phyloP scores from a whole-genome alignment of 1,140 invertebrate species.

The Lethocerus indicus region DNA sequence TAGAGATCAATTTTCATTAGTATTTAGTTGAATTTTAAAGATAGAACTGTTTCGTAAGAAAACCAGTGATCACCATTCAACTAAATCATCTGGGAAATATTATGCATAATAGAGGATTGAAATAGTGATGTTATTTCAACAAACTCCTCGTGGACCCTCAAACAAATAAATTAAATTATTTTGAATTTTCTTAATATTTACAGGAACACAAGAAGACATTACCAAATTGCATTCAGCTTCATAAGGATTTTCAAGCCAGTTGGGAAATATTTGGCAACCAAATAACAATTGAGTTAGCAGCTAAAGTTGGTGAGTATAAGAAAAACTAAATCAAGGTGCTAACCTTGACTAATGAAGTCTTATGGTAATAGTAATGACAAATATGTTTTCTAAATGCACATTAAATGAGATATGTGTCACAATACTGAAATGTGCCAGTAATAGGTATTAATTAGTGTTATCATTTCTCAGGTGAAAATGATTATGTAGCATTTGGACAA shows the following conservation, averaged over 20 bases:
- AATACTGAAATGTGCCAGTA: too few species aligned
- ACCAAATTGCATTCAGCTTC: slow-evolving; percentile 72
- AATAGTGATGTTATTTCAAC: too few species aligned
- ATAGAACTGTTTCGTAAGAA: background rate
- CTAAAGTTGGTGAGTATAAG: slow-evolving; percentile 38
- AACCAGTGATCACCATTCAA: too few species aligned
- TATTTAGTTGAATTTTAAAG: background rate
- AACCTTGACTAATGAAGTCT: too few species aligned
- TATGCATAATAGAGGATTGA: too few species aligned
- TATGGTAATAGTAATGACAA: too few species aligned
- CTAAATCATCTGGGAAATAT: too few species aligned
- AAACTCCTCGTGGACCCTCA: too few species aligned
- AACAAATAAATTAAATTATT: too few species aligned
- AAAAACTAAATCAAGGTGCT: background rate
- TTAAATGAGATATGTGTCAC: too few species aligned
- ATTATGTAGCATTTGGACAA: slow-evolving; percentile 77
- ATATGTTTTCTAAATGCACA: too few species aligned
- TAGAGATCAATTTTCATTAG: background rate
- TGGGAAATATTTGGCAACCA: slow-evolving; percentile 85
- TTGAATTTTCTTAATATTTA: slow-evolving; percentile 17
- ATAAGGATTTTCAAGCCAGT: slow-evolving; percentile 62
- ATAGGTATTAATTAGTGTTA: too few species aligned
- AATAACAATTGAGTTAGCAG: slow-evolving; percentile 72
- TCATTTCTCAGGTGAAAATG: slow-evolving; percentile 45
- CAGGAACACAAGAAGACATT: slow-evolving; percentile 36